Evolutionary conservation across 1,140 invertebrate genomes (phyloP), one percentile per base, ranked within the genome.

Genomic region (Drosophila pandora): DNA sequence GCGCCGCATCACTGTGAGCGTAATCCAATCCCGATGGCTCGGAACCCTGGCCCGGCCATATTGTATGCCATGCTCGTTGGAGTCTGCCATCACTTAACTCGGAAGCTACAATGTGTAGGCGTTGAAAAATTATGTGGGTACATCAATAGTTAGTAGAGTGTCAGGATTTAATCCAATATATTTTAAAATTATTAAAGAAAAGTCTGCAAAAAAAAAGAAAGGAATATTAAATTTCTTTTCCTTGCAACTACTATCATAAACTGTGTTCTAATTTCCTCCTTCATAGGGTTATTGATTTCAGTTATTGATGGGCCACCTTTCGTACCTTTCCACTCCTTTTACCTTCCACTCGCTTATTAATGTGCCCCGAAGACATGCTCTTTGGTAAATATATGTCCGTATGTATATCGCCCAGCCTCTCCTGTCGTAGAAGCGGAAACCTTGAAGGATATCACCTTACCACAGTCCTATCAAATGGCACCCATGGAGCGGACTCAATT

Each of bases 361-460:
- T 72, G 21, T 55, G 45, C 28, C 68, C 30, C 60, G 13, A 58
- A 63, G 52, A 73, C 53, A 60, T 73, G 39, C 55, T 45, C 59
- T 63, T 22, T 22, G 7, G 34, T 22, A 13, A 12, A 57, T 56
- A 56, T 49, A 37, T 64, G 17, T 21, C 7, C 13, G 8, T 21
- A 12, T 43, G 41, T 43, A 12, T 22, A 17, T 23, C 17, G 28
- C 25, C 28, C 49, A 52, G 49, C 28, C 49, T 52, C 49, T 21
- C 28, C 28, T 41, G 75, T 71, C 71, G 79, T 69, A 76, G 62
- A 43, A 70, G 84, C 83, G 84, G 76, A 83, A 88, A 68, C 83
- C 83, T 88, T 88, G 79, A 88, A 88, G 83, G 72, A 64, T 88
- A 88, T 88, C 84, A 61, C 50, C 67, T 88, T 88, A 71, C 83